Conservation (phyloP, 1,140 invertebrate species). For the Adoxophyes honmai region DNA sequence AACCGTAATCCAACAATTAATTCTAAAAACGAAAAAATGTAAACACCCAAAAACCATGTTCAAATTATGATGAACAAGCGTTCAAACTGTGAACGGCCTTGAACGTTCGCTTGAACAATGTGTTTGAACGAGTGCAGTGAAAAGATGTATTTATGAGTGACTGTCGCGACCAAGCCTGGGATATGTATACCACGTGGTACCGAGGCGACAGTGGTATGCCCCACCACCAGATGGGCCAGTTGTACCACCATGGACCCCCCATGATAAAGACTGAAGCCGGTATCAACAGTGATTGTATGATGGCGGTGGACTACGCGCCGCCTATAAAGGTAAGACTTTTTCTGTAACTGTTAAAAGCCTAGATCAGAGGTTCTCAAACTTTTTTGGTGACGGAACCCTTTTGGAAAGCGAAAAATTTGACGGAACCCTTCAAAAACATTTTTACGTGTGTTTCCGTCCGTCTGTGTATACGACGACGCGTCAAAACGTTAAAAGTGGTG, state of each 20-base stretch:
- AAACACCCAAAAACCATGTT: neutral
- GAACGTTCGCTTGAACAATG: neutral
- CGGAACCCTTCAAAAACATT: too few relatives aligned
- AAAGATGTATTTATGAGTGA: slow-evolving; percentile 68
- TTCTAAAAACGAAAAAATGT: neutral
- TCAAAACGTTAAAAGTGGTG: too few relatives aligned
- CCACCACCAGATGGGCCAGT: slow-evolving; percentile 73
- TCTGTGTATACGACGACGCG: too few relatives aligned
- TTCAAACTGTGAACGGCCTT: neutral
- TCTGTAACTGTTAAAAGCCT: slow-evolving; percentile 19
- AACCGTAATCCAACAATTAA: neutral
- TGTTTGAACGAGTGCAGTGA: slow-evolving; percentile 22
- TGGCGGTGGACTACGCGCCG: slow-evolving; percentile 75
- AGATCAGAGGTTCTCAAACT: too few relatives aligned
- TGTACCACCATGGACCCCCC: slow-evolving; percentile 73
- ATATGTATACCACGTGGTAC: slow-evolving; percentile 77
- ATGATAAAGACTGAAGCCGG: slow-evolving; percentile 77
- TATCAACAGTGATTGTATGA: slow-evolving; percentile 75
- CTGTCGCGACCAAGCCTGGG: slow-evolving; percentile 55
- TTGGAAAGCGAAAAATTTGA: too few relatives aligned
- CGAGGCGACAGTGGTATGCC: slow-evolving; percentile 72
- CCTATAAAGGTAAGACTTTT: slow-evolving; percentile 70
- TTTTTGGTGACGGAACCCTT: too few relatives aligned
- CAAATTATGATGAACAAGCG: neutral
- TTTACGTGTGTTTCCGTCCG: too few relatives aligned